Percentiles rank a stretch among this genome's conserved stretches.
phyloP scores from a whole-genome alignment of 2,113 vertebrate genomes.

The Podarcis muralis region DNA sequence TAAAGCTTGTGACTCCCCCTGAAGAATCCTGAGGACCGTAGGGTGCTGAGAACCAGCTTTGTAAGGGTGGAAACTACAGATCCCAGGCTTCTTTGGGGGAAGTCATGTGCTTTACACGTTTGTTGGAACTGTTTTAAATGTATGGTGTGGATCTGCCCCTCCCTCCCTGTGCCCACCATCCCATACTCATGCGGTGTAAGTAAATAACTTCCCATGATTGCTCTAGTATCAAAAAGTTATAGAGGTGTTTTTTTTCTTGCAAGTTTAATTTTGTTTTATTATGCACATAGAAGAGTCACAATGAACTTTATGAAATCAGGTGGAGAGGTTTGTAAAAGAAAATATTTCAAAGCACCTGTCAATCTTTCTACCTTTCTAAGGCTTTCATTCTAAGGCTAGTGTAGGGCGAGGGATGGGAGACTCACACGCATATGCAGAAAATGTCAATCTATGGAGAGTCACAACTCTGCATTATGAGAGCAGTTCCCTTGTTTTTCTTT shows the following conservation, averaged over 20 bases:
- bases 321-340: neutral
- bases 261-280: neutral
- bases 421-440: neutral
- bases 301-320: neutral
- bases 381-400: neutral
- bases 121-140: too few species aligned
- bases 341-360: neutral
- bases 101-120: too few species aligned
- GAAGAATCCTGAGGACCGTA: too few species aligned
- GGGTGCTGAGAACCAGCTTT: too few species aligned
- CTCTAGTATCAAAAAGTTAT: neutral
- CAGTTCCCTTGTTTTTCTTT: neutral
- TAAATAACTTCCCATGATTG: neutral
- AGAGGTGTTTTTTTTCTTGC: neutral
- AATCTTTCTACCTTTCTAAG: neutral
- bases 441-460: slow-evolving; percentile 19
- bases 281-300: neutral
- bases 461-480: neutral
- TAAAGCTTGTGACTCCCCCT: too few species aligned
- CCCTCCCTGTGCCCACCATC: too few species aligned
- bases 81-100: too few species aligned
- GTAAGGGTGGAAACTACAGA: too few species aligned
- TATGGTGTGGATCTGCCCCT: too few species aligned
- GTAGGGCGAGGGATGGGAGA: neutral
- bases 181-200: too few species aligned